Conservation (phyloP, 2,888 invertebrate species). For the Ectemnius lituratus region DNA sequence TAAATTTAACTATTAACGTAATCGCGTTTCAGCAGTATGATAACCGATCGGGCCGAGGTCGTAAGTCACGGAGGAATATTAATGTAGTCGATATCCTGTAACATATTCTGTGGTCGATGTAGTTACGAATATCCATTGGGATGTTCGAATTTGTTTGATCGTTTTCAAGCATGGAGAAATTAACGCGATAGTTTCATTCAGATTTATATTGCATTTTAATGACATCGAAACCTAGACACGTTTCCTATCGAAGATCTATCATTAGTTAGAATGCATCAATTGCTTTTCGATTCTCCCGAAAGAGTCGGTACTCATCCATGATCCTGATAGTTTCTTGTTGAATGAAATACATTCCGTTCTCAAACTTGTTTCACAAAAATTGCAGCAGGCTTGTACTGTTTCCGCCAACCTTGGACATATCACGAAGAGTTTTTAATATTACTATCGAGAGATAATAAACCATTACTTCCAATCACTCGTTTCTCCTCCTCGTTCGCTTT, state of each 20-base stretch:
- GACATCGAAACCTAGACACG: slow-evolving; percentile 17
- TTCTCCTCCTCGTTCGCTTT: slow-evolving; percentile 27
- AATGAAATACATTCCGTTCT: not conserved
- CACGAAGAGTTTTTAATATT: slow-evolving; percentile 56
- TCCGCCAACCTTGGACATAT: slow-evolving; percentile 71
- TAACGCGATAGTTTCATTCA: slow-evolving; percentile 32
- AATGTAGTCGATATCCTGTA: slow-evolving; percentile 55
- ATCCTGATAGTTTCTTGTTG: no score
- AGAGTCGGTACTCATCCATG: not conserved
- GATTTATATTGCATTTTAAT: slow-evolving; percentile 17
- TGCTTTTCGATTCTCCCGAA: no score
- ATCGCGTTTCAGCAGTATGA: slow-evolving; percentile 40
- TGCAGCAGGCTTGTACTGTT: slow-evolving; percentile 34
- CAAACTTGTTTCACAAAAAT: slow-evolving; percentile 20
- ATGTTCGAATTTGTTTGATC: slow-evolving; percentile 30
- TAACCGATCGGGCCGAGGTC: slow-evolving; percentile 40
- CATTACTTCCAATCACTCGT: slow-evolving; percentile 10
- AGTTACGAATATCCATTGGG: slow-evolving; percentile 53
- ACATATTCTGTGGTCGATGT: slow-evolving; percentile 61
- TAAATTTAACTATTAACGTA: slow-evolving; percentile 48
- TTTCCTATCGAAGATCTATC: no score
- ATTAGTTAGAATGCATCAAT: not conserved
- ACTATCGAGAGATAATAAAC: slow-evolving; percentile 9
- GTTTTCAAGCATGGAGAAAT: slow-evolving; percentile 28
- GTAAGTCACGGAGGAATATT: slow-evolving; percentile 41